phyloP scores from a whole-genome alignment of 2,113 vertebrate genomes.

The Aramus guarauna region DNA sequence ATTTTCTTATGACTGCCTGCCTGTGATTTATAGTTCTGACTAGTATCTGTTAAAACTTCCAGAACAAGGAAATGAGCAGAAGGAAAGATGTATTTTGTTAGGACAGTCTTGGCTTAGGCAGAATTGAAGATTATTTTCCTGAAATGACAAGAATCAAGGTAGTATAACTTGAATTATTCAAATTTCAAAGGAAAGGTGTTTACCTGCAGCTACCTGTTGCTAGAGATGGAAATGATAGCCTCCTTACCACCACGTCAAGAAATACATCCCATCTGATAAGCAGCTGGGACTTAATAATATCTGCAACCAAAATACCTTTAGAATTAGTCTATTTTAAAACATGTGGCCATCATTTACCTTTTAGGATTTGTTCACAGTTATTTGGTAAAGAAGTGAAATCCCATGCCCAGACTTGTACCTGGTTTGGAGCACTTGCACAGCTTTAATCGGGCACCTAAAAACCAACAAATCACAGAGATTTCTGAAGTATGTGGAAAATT shows the following conservation, averaged over 20 bases:
- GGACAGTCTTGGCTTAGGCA: background rate
- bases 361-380: background rate
- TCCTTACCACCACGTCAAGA: background rate
- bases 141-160: background rate
- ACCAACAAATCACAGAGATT: background rate
- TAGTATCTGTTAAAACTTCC: background rate
- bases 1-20: background rate
- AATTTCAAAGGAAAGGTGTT: background rate
- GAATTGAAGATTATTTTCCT: background rate
- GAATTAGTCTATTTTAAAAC: background rate
- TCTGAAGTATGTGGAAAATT: background rate
- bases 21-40: background rate
- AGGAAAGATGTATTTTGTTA: background rate
- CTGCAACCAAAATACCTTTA: background rate
- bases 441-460: background rate
- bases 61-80: background rate
- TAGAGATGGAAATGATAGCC: background rate
- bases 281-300: background rate
- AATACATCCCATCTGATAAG: background rate
- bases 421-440: background rate
- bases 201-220: background rate
- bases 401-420: background rate
- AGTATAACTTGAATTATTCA: background rate
- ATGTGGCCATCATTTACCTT: background rate
- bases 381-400: background rate